A percentile compares a stretch with the other conserved stretches of the same genome.
Evolutionary conservation across 2,797 vertebrate species (phyloP).

Genomic region (Helarctos malayanus): DNA sequence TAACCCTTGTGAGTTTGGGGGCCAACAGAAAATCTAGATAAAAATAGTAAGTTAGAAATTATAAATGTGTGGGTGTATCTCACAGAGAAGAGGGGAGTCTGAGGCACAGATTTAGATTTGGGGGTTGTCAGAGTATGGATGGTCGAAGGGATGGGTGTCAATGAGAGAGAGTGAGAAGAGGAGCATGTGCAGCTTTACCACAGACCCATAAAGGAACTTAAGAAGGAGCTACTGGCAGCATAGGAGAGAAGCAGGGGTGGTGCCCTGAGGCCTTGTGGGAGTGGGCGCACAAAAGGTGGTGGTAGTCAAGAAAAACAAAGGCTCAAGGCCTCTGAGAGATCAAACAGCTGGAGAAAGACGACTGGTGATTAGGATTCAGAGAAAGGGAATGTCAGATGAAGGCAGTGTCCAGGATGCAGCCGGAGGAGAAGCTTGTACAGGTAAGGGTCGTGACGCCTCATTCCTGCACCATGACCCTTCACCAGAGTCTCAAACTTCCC

Average conservation of each 20-base stretch:
- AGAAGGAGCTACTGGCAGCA: neutral
- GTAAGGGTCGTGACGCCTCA: neutral
- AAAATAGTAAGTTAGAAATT: neutral
- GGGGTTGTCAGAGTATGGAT: neutral
- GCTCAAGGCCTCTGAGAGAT: neutral
- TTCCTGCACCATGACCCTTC: neutral
- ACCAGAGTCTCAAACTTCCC: neutral
- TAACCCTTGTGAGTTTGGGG: neutral
- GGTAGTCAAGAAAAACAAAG: neutral
- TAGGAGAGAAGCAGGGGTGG: neutral
- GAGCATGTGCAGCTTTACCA: neutral
- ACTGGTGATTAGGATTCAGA: neutral
- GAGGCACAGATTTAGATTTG: neutral
- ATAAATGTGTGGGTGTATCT: neutral
- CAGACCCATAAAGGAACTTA: neutral
- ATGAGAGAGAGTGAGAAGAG: neutral
- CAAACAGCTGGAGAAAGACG: neutral
- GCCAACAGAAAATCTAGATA: neutral
- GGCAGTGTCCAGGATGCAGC: neutral
- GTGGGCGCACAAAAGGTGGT: neutral
- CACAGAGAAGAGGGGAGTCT: neutral
- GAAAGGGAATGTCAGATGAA: neutral
- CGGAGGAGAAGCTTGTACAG: neutral
- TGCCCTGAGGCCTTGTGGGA: neutral
- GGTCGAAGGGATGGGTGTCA: neutral